Conservation (phyloP, 2,113 vertebrate genomes). For the Toxostoma redivivum region DNA sequence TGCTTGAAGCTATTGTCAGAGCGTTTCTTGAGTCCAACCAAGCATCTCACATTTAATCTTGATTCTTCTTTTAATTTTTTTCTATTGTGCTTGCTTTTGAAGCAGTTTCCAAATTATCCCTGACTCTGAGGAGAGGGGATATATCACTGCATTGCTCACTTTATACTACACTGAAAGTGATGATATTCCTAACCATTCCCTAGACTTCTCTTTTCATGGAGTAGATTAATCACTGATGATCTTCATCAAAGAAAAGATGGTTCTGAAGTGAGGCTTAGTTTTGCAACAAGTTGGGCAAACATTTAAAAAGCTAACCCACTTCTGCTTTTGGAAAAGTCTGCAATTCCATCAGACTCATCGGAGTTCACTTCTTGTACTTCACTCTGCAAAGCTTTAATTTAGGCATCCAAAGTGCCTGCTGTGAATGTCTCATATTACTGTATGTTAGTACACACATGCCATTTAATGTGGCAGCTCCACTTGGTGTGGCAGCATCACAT, state of each 20-base stretch:
- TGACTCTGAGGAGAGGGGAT: background rate
- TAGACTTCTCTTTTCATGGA: background rate
- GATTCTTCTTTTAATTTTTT: background rate
- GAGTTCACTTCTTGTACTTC: background rate
- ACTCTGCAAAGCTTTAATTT: background rate
- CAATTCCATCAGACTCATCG: background rate
- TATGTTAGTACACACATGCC: background rate
- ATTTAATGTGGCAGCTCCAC: background rate
- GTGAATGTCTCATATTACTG: background rate
- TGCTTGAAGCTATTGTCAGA: background rate
- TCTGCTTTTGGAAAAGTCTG: background rate
- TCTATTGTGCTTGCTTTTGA: background rate
- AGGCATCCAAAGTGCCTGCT: background rate
- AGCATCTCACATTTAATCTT: background rate
- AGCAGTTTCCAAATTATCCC: background rate
- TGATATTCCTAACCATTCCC: background rate
- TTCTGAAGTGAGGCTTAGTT: background rate
- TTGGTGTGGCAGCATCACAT: background rate
- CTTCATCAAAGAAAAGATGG: background rate
- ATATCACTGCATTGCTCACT: background rate
- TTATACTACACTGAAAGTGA: background rate
- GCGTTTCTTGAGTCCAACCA: background rate
- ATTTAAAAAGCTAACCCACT: background rate
- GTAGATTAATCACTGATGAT: background rate
- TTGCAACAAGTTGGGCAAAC: background rate